Evolutionary conservation across 1,140 invertebrate genomes (phyloP).

Genomic region (Cotesia chilonis): DNA sequence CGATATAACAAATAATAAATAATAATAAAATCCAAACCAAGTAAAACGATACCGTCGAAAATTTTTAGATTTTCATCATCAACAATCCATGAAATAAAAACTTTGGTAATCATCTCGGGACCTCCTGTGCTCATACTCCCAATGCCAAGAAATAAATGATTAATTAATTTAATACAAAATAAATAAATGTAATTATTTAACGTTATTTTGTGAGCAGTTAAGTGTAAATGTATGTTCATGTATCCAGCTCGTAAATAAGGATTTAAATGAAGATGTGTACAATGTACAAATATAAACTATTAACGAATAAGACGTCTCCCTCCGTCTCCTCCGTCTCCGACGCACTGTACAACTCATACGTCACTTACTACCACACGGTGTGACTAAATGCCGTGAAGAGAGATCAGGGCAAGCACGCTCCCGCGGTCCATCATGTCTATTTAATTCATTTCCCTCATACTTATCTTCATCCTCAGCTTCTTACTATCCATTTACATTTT

Average conservation of each 20-base stretch:
- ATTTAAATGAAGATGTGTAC: no score
- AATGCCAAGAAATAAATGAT: no score
- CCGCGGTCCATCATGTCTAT: slow-evolving; percentile 55
- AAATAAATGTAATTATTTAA: no score
- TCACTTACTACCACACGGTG: slow-evolving; percentile 5
- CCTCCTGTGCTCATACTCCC: no score
- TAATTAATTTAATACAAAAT: no score
- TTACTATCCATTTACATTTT: no score
- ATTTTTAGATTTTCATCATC: no score
- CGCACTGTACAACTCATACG: slow-evolving; percentile 16
- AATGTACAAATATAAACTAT: neutral
- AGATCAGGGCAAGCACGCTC: slow-evolving; percentile 55
- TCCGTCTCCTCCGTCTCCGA: neutral
- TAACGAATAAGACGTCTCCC: neutral
- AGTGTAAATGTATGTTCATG: no score
- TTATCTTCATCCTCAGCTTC: slow-evolving; percentile 1
- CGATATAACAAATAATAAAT: slow-evolving; percentile 15
- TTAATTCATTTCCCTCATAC: slow-evolving; percentile 36
- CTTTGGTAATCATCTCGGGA: no score
- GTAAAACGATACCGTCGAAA: neutral
- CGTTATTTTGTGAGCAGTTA: no score
- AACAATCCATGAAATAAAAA: no score
- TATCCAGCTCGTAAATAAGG: no score
- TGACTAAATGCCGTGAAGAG: slow-evolving; percentile 53
- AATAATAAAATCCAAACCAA: slow-evolving; percentile 36